Percentiles rank a stretch among this genome's conserved stretches.
Evolutionary conservation across 2,797 vertebrate species (phyloP).

Genomic region (Sorex maritimensis): DNA sequence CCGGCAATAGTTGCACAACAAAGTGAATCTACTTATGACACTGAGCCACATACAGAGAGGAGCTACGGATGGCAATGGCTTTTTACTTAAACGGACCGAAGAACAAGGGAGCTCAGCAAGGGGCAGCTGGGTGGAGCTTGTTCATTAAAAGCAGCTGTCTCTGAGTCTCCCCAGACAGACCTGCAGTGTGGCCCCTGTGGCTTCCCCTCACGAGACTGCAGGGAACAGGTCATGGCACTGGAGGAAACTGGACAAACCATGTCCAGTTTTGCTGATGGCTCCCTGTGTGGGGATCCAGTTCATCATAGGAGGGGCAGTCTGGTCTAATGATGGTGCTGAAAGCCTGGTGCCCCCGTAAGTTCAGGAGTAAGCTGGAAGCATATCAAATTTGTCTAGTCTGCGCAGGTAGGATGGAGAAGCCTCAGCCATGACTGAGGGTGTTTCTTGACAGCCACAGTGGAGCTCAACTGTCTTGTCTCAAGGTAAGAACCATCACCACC

Average conservation of each 20-base stretch:
- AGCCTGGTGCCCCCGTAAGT: not conserved
- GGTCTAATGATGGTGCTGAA: not conserved
- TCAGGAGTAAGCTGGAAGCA: not conserved
- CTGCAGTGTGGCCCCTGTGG: too few relatives aligned
- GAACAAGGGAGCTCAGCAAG: not conserved
- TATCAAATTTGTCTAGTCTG: not conserved
- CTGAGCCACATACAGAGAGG: not conserved
- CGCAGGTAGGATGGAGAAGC: not conserved
- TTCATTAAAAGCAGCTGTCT: not conserved
- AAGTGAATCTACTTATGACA: too few relatives aligned
- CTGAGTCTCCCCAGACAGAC: too few relatives aligned
- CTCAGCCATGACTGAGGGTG: not conserved
- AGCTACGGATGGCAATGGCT: not conserved
- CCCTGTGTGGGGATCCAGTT: too few relatives aligned
- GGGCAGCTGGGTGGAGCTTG: too few relatives aligned
- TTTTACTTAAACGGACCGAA: not conserved
- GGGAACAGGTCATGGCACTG: too few relatives aligned
- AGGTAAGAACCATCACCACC: not conserved
- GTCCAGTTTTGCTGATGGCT: not conserved
- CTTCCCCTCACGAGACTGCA: not conserved
- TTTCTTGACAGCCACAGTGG: fast-evolving
- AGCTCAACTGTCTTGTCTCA: not conserved
- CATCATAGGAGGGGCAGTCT: not conserved
- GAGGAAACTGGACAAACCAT: not conserved
- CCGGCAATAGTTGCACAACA: fast-evolving